These are phyloP conservation scores for Tenualosa thibaudeaui DNA, from an alignment of 2,797 vertebrate genomes.

Conservation along the genomic window DNA sequence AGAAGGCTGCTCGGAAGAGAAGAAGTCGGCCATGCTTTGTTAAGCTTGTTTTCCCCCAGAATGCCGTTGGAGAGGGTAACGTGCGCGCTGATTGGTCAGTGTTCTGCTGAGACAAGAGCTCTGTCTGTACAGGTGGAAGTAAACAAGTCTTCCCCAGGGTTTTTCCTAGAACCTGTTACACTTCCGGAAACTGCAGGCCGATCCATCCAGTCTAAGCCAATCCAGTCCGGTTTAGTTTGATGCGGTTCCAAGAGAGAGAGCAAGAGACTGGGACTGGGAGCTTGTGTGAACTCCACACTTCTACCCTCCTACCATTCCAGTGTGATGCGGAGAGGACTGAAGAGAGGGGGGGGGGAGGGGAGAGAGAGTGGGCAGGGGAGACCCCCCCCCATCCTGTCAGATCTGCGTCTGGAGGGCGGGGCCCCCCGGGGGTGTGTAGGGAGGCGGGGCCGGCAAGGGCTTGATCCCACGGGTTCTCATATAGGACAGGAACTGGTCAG, in stretches of 20 bases:
- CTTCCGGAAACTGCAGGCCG: slow-evolving; percentile 1
- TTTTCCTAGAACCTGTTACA: neutral
- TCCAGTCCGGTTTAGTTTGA: slow-evolving; percentile 29
- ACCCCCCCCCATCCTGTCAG: slow-evolving; percentile 65
- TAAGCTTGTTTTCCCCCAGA: neutral
- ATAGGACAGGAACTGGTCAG: slow-evolving; percentile 96
- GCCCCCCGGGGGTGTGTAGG: slow-evolving; percentile 83
- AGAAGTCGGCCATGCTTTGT: neutral
- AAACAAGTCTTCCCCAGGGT: neutral
- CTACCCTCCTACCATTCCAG: slow-evolving; percentile 36
- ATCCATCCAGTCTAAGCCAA: slow-evolving; percentile 40
- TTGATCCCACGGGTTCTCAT: slow-evolving; percentile 96
- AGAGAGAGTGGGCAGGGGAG: neutral
- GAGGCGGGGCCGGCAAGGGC: slow-evolving; percentile 90
- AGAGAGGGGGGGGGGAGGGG: slow-evolving; percentile 28
- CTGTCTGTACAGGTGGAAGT: neutral
- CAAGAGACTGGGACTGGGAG: neutral
- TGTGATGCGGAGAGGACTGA: slow-evolving; percentile 35
- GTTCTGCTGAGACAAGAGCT: neutral
- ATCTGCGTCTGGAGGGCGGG: slow-evolving; percentile 91
- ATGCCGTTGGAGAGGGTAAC: neutral
- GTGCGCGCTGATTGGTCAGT: neutral
- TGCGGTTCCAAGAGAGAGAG: slow-evolving; percentile 27
- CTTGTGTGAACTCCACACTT: slow-evolving; percentile 28
- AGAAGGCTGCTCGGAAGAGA: neutral